phyloP scores from a whole-genome alignment of 2,113 vertebrate species.

The Perognathus longimembris region DNA sequence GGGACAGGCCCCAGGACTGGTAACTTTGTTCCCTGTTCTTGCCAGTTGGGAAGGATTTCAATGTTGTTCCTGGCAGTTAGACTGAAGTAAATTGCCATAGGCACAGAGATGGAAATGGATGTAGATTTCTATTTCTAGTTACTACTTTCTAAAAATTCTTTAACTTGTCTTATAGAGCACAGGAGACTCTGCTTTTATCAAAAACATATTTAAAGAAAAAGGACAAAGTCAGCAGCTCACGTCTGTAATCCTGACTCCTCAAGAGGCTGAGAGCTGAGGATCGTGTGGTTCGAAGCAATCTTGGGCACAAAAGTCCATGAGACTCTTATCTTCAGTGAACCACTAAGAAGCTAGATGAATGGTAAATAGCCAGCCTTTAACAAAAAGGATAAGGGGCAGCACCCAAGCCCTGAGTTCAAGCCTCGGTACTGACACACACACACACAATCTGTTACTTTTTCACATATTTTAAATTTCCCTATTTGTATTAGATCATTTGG shows the following conservation, averaged over 20 bases:
- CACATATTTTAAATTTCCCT: not conserved
- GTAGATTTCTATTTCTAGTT: constrained; percentile 72
- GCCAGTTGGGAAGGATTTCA: constrained; percentile 77
- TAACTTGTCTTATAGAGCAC: constrained; percentile 53
- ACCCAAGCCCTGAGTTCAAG: too few relatives aligned
- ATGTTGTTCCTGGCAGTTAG: constrained; percentile 62
- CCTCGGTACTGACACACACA: too few relatives aligned
- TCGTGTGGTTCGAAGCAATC: too few relatives aligned
- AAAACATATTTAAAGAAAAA: constrained; percentile 78
- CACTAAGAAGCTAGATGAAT: too few relatives aligned
- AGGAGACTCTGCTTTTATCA: constrained; percentile 72
- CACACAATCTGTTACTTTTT: not conserved
- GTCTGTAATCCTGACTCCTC: too few relatives aligned
- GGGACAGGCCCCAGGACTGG: too few relatives aligned
- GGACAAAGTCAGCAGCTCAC: constrained; percentile 57
- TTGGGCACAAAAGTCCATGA: too few relatives aligned
- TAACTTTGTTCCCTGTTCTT: constrained; percentile 75
- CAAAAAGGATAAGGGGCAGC: too few relatives aligned
- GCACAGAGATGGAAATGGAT: constrained; percentile 57
- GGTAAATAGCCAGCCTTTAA: too few relatives aligned
- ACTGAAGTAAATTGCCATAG: constrained; percentile 68
- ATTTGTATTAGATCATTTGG: not conserved
- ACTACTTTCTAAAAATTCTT: constrained; percentile 54
- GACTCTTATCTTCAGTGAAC: too few relatives aligned
- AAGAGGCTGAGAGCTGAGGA: too few relatives aligned